Evolutionary conservation across 2,888 invertebrate species (phyloP).

Genomic region (Lepidonotus clava): DNA sequence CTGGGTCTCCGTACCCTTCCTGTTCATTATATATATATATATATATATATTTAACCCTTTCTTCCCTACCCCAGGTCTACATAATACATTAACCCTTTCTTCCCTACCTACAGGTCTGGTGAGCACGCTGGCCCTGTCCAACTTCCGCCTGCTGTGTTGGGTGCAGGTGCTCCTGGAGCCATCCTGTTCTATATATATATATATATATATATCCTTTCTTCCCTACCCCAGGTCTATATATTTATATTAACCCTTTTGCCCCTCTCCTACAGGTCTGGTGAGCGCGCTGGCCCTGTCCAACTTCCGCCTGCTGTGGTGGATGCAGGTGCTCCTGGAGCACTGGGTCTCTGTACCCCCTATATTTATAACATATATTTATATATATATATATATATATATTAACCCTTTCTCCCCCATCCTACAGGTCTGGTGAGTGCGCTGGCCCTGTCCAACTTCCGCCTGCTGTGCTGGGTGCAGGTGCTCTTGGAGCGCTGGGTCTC

Average conservation of each 20-base stretch:
- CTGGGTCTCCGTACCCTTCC: neutral
- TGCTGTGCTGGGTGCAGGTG: slow-evolving; percentile 42
- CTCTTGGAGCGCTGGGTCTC: slow-evolving; percentile 2
- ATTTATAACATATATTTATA: neutral
- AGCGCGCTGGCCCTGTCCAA: slow-evolving; percentile 46
- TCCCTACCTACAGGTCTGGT: slow-evolving; percentile 12
- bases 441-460: slow-evolving; percentile 43
- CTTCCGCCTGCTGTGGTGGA: slow-evolving; percentile 39
- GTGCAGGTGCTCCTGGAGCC: slow-evolving; percentile 18
- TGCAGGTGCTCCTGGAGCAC: slow-evolving; percentile 25
- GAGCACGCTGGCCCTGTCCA: slow-evolving; percentile 39
- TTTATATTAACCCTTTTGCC: too few species aligned
- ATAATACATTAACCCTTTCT: too few species aligned
- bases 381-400: too few species aligned
- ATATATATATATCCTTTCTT: too few species aligned
- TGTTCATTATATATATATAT: too few species aligned
- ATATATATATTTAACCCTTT: too few species aligned
- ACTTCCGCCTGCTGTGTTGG: slow-evolving; percentile 45
- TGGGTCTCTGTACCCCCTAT: neutral
- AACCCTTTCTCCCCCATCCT: neutral
- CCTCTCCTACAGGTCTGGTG: neutral
- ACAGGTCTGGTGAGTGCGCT: slow-evolving; percentile 34
- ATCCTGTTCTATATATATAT: too few species aligned
- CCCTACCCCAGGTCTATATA: too few species aligned
- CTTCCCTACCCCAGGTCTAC: too few species aligned